Base-by-base conservation (phyloP, 2,113 vertebrate species). In the Rallus limicola region DNA sequence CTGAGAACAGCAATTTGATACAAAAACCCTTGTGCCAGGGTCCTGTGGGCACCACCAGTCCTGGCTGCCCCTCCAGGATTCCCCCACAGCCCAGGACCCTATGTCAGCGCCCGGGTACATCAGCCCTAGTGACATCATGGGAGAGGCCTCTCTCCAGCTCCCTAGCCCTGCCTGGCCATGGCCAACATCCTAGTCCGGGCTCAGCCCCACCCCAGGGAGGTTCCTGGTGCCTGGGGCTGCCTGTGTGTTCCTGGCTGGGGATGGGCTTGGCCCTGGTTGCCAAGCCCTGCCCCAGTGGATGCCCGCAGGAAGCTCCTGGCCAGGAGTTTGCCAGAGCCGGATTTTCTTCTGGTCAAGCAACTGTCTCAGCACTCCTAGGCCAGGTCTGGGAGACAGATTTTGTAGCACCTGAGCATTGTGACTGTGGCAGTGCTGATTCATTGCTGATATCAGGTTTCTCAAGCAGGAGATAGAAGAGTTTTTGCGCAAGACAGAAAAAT, bases 61-160 rank as follows among this genome's bases (percentile, higher is more conserved):
- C 31, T 14, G 24, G 19, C 14, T 58, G 63, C 33, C n/a, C 1
- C 40, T 19, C 7, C 2, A 0, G 7, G 25, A 5, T 16, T 86
- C 18, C 21, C 24, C 36, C 72, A 20, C 1, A 3, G n/a, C 14
- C 20, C 42, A 17, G 11, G 3, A 6, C 5, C 18, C 28, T 46
- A 11, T 0, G 0, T 40, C 52, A 63, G 33, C 21, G 11, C 36
- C 38, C 0, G 1, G 46, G 46, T 20, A 50, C 3, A 0, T 40
- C 77, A 71, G 89, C 11, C 31, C 46, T n/a, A 48, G 36, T 2
- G 3, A 26, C 1, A 10, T 42, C 7, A 5, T 59, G 67, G 29
- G 52, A 44, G 53, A 46, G 19, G 12, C n/a, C 0, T 0, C 5
- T 29, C 33, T 60, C 38, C 52, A 55, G 40, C 48, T 84, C 16